Percentiles rank a stretch among this genome's conserved stretches.
These are phyloP conservation scores for Nomada ruficornis DNA, from an alignment of 2,888 invertebrate genomes.

Conservation along the genomic window DNA sequence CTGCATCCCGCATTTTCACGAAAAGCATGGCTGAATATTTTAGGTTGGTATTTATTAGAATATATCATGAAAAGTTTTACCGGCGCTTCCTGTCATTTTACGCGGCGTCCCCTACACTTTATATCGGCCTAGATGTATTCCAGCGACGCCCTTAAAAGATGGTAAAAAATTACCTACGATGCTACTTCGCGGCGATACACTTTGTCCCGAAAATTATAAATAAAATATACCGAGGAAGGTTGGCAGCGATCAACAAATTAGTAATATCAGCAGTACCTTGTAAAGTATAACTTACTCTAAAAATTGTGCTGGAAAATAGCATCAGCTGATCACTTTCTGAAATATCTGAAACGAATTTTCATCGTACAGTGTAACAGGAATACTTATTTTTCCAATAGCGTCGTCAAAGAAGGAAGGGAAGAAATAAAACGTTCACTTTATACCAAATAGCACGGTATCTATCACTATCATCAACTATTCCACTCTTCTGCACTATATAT, in stretches of 20 bases:
- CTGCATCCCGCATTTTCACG: constrained; percentile 8
- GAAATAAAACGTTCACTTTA: too few species aligned
- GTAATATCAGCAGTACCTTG: neutral
- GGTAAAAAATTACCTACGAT: constrained; percentile 31
- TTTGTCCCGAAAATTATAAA: constrained; percentile 56
- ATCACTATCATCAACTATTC: neutral
- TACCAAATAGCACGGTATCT: neutral
- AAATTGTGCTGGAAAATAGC: too few species aligned
- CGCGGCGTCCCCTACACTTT: constrained; percentile 35
- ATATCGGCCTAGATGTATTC: constrained; percentile 40
- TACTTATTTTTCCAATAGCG: too few species aligned
- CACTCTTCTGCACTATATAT: neutral
- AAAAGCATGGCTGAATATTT: constrained; percentile 43
- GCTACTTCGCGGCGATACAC: constrained; percentile 46
- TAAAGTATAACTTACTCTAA: too few species aligned
- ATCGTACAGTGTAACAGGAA: too few species aligned
- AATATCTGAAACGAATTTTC: too few species aligned
- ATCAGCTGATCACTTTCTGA: too few species aligned
- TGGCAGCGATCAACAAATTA: constrained; percentile 45
- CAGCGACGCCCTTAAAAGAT: constrained; percentile 49
- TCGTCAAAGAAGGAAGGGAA: too few species aligned
- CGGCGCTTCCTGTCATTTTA: constrained; percentile 48
- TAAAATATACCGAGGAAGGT: constrained; percentile 57
- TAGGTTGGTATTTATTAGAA: constrained; percentile 50
- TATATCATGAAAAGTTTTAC: constrained; percentile 54